A percentile compares a stretch with the other conserved stretches of the same genome.
These are phyloP conservation scores for Connochaetes taurinus DNA, from an alignment of 2,113 vertebrate species.

Conservation along the genomic window DNA sequence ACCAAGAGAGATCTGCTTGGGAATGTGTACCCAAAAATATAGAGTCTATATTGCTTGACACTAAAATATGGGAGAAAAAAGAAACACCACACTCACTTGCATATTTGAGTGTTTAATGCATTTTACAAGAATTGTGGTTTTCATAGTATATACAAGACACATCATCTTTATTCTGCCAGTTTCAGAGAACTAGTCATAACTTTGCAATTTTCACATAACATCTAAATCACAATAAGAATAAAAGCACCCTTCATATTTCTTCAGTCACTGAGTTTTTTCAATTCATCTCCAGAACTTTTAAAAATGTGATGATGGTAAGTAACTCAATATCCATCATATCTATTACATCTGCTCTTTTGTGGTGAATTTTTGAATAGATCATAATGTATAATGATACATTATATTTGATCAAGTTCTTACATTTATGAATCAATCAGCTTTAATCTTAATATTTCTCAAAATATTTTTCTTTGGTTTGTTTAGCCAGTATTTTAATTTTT, in stretches of 20 bases:
- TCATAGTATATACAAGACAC: background rate
- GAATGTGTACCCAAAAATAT: background rate
- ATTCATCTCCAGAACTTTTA: conserved; percentile 35
- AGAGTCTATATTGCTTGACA: background rate
- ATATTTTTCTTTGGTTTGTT: conserved; percentile 36
- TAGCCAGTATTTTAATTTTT: conserved; percentile 39
- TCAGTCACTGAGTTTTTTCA: background rate
- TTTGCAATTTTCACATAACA: conserved; percentile 13
- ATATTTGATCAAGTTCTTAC: background rate
- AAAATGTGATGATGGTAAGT: background rate
- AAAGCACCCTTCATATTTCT: conserved; percentile 8
- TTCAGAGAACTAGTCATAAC: conserved; percentile 37
- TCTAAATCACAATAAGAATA: conserved; percentile 35
- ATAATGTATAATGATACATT: background rate
- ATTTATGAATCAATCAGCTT: background rate
- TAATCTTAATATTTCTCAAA: conserved; percentile 48
- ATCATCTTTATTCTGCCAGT: background rate
- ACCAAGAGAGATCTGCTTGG: background rate
- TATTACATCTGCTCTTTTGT: background rate
- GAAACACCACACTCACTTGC: background rate
- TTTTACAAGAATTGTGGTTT: conserved; percentile 16
- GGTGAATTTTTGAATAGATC: conserved; percentile 37
- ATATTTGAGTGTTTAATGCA: background rate
- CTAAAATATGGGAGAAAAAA: background rate
- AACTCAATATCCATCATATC: conserved; percentile 34